Conservation (phyloP, 2,113 vertebrate species). For the Phalacrocorax aristotelis region DNA sequence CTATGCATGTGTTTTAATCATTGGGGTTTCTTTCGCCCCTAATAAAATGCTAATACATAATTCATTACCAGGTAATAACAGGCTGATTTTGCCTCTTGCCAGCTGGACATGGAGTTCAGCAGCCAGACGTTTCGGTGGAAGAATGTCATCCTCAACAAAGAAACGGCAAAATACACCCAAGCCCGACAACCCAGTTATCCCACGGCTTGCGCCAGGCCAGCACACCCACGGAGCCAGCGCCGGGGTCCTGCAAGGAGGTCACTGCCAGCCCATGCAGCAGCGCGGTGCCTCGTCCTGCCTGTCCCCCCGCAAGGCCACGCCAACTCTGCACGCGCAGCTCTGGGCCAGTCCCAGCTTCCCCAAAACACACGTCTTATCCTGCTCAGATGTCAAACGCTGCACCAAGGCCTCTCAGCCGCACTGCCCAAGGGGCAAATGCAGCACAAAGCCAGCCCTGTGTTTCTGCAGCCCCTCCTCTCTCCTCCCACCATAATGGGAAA, state of each 20-base stretch:
- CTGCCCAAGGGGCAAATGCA: neutral
- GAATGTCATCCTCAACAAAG: neutral
- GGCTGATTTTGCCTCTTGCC: neutral
- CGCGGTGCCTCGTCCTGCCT: fast-evolving
- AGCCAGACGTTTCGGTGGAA: fast-evolving
- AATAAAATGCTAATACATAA: neutral
- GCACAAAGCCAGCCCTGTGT: neutral
- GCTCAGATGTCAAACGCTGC: fast-evolving
- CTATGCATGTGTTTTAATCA: neutral
- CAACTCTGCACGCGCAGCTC: fast-evolving
- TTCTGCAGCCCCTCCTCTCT: neutral
- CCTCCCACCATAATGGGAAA: fast-evolving
- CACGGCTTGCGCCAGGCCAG: neutral
- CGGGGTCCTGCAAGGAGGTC: fast-evolving
- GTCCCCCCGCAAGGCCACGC: fast-evolving
- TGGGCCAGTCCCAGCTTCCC: neutral
- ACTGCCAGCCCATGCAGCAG: fast-evolving
- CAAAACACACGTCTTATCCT: neutral
- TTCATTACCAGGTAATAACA: neutral
- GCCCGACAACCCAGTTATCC: too few species aligned
- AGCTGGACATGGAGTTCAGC: neutral
- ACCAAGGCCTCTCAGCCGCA: neutral
- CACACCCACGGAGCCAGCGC: fast-evolving
- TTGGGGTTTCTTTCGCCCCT: neutral
- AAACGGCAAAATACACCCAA: neutral